Percentiles rank a stretch among this genome's conserved stretches.
phyloP scores from a whole-genome alignment of 2,797 vertebrate species.

The Enteromius treurensis region DNA sequence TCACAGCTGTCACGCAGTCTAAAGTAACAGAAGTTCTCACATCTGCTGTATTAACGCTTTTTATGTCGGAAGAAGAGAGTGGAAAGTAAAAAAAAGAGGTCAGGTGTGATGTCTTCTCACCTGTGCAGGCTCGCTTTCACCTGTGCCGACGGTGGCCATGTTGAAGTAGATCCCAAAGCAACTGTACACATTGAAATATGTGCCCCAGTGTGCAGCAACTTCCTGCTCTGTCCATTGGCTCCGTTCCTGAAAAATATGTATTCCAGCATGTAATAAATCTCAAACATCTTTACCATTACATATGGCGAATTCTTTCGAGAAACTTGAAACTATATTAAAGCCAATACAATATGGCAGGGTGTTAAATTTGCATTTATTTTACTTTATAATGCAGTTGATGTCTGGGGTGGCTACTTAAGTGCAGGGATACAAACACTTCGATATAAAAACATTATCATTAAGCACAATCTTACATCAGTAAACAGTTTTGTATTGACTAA shows the following conservation, averaged over 20 bases:
- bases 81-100: background rate
- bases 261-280: background rate
- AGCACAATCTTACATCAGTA: background rate
- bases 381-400: background rate
- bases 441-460: background rate
- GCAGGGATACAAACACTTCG: background rate
- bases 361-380: background rate
- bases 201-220: conserved; percentile 14
- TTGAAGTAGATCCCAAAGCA: conserved; percentile 44
- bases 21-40: background rate
- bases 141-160: conserved; percentile 64
- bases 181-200: conserved; percentile 41
- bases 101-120: conserved; percentile 47
- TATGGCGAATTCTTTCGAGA: background rate
- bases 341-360: background rate
- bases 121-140: conserved; percentile 59
- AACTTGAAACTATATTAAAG: background rate
- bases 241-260: conserved; percentile 13
- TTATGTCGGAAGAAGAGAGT: background rate
- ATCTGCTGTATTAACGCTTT: background rate
- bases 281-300: background rate
- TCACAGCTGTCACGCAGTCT: background rate
- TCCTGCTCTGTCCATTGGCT: conserved; percentile 51
- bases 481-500: background rate
- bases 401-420: background rate